Conservation (phyloP, 2,888 invertebrate species). For the Campaea margaritaria region DNA sequence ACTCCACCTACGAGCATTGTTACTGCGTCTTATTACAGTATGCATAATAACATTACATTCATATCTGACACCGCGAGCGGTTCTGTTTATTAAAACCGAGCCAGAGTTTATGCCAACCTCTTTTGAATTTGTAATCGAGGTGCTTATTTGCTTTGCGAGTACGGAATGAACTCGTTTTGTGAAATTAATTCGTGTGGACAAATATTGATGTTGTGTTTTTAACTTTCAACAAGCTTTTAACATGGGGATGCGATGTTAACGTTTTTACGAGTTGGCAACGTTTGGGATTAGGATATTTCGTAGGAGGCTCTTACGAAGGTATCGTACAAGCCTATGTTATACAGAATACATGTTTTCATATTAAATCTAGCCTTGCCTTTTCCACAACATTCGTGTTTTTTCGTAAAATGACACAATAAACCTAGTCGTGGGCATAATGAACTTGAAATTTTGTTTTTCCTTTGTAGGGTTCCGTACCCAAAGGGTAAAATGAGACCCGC, state of each 20-base stretch:
- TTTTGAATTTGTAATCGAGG: conserved; percentile 66
- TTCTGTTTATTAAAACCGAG: conserved; percentile 68
- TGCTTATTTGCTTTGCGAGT: conserved; percentile 59
- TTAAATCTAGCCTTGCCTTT: no score
- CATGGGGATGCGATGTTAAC: conserved; percentile 27
- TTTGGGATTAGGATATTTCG: neutral
- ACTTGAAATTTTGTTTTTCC: no score
- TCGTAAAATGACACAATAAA: no score
- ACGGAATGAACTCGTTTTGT: conserved; percentile 45
- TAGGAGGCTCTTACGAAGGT: neutral
- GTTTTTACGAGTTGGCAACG: conserved; percentile 24
- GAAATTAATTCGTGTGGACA: conserved; percentile 43
- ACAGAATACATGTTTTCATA: no score
- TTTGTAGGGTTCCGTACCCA: no score
- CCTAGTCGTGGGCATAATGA: no score
- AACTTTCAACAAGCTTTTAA: conserved; percentile 39
- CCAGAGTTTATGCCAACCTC: conserved; percentile 46
- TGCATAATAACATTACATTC: conserved; percentile 72
- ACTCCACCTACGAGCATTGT: conserved; percentile 53
- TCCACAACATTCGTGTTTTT: no score
- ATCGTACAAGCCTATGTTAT: neutral
- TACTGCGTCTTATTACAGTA: conserved; percentile 64
- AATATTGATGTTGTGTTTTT: conserved; percentile 47
- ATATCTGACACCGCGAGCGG: conserved; percentile 64
- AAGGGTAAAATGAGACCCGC: no score